Conservation (phyloP, 30 jellyfish, hydroid and myxozoan species). For the Clytia hemisphaerica region DNA sequence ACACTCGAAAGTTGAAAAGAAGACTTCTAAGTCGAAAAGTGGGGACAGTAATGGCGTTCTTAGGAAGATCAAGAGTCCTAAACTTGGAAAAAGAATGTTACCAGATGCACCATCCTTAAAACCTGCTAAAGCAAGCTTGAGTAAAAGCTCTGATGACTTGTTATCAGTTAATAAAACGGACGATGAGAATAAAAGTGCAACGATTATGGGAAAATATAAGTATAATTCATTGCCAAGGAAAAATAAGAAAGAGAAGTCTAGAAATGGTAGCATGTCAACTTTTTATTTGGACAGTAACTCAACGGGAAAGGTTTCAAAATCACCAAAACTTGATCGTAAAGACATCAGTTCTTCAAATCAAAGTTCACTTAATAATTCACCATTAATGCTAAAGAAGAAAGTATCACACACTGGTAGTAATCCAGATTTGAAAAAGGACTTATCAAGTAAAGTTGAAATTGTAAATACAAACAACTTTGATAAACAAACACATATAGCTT, state of each 20-base stretch:
- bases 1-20: too few species aligned
- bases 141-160: constrained; percentile 16
- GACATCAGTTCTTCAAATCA: not conserved
- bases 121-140: not conserved
- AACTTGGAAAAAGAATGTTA: not conserved
- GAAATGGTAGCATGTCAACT: constrained; percentile 4
- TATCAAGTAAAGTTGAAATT: too few species aligned
- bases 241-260: constrained; percentile 17
- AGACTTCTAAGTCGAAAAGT: too few species aligned
- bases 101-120: not conserved
- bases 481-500: constrained; percentile 80
- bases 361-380: not conserved
- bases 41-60: too few species aligned
- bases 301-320: not conserved
- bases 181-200: constrained; percentile 7
- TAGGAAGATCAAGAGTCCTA: constrained; percentile 3
- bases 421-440: not conserved
- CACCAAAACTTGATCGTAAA: not conserved
- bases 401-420: not conserved
- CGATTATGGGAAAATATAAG: constrained; percentile 34
- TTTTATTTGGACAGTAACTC: constrained; percentile 8
- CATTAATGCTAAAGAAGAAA: not conserved
- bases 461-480: too few species aligned
- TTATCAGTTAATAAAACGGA: not conserved
- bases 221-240: constrained; percentile 54